phyloP scores from a whole-genome alignment of 2,797 vertebrate genomes.

The Dicrostonyx torquatus region DNA sequence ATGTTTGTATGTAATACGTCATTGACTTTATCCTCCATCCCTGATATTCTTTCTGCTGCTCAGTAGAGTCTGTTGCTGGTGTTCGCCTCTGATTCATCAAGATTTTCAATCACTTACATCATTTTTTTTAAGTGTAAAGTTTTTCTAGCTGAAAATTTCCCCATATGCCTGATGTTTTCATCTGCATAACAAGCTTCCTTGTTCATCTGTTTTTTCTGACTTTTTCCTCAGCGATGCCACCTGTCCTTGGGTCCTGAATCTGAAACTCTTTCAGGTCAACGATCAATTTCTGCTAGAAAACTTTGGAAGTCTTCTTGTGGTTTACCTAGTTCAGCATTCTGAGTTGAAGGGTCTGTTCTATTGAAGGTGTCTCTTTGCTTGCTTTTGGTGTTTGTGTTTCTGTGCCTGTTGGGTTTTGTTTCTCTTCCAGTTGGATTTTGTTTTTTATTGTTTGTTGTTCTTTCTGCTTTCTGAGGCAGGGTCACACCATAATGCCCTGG shows the following conservation, averaged over 20 bases:
- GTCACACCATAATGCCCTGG: neutral
- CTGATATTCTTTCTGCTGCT: neutral
- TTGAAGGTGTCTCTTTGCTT: neutral
- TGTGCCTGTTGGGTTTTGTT: neutral
- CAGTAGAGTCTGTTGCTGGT: neutral
- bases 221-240: neutral
- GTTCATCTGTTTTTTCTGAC: neutral
- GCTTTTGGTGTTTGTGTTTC: neutral
- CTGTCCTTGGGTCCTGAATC: neutral
- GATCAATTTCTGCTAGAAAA: neutral
- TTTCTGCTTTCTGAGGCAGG: neutral
- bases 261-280: neutral
- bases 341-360: neutral
- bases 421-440: neutral
- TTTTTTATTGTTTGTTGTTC: neutral
- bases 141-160: neutral
- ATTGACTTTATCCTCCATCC: neutral
- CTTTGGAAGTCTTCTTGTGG: neutral
- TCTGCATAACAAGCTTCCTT: neutral
- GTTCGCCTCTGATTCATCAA: neutral
- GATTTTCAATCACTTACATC: neutral
- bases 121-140: too few species aligned
- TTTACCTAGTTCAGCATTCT: neutral
- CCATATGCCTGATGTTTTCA: neutral
- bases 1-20: neutral